phyloP scores from a whole-genome alignment of 2,797 vertebrate species.

The Todus mexicanus region DNA sequence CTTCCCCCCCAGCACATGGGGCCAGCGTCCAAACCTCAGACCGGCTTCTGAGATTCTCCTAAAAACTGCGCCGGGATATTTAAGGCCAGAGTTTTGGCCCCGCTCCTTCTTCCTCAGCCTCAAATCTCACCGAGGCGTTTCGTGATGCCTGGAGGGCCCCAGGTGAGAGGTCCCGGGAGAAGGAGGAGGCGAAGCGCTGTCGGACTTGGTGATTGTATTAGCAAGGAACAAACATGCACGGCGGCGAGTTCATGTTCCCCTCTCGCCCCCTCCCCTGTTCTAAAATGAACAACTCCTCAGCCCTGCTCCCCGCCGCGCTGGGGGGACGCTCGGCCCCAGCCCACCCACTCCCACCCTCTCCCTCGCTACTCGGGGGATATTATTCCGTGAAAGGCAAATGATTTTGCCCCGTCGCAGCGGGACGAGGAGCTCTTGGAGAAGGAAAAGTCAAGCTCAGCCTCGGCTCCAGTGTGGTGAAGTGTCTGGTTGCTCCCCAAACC shows the following conservation, averaged over 20 bases:
- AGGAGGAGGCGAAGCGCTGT: background rate
- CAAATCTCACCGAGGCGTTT: background rate
- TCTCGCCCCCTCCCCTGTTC: background rate
- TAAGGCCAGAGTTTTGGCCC: background rate
- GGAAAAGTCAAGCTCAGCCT: background rate
- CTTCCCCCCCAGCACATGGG: background rate
- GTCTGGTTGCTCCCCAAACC: background rate
- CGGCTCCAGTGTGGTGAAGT: background rate
- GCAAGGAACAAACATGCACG: conserved; percentile 41
- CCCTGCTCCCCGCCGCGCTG: background rate
- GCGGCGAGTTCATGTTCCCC: background rate
- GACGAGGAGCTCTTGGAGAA: background rate
- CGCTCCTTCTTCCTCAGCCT: background rate
- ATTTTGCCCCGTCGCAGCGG: background rate
- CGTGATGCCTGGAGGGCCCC: accelerated
- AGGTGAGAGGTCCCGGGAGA: accelerated
- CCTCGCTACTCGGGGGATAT: background rate
- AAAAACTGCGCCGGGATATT: background rate
- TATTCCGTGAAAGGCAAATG: background rate
- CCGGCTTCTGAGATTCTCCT: background rate
- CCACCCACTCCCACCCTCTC: background rate
- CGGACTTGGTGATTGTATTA: background rate
- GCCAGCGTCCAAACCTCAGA: background rate
- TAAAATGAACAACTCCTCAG: conserved; percentile 3
- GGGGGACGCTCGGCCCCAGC: background rate